phyloP scores from a whole-genome alignment of 2,797 vertebrate species.

The Malurus splendens region DNA sequence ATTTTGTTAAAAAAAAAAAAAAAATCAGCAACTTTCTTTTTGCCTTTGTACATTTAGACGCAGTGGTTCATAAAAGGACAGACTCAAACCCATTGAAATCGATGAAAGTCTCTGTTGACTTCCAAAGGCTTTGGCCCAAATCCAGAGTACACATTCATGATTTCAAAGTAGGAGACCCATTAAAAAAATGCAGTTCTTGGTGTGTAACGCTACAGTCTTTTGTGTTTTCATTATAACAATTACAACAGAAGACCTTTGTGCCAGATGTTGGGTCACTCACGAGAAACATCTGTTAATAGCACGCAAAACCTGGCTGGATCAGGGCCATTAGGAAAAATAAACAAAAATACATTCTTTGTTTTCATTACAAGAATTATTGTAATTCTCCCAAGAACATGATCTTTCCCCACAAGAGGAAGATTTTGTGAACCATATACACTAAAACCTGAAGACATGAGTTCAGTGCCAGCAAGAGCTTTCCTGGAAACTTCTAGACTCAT shows the following conservation, averaged over 20 bases:
- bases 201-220: conserved; percentile 33
- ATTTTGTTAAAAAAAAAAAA: not conserved
- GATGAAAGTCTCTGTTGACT: conserved; percentile 18
- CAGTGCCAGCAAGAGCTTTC: not conserved
- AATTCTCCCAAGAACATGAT: conserved; percentile 51
- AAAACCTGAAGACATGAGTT: conserved; percentile 5
- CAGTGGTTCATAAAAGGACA: not conserved
- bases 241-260: conserved; percentile 47
- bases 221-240: conserved; percentile 56
- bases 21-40: not conserved
- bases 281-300: conserved; percentile 54
- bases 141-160: conserved; percentile 30
- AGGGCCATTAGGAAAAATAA: conserved; percentile 54
- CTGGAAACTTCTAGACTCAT: conserved; percentile 10
- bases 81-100: not conserved
- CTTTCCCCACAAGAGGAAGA: conserved; percentile 27
- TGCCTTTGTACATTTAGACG: not conserved
- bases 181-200: conserved; percentile 30
- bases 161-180: conserved; percentile 27
- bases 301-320: conserved; percentile 53
- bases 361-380: conserved; percentile 42
- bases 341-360: conserved; percentile 53
- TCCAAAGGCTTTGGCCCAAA: conserved; percentile 27
- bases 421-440: conserved; percentile 16
- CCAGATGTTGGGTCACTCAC: conserved; percentile 56